These are phyloP conservation scores for Macaca fascicularis DNA, from an alignment of 2,113 vertebrate species.

Conservation along the genomic window T2T-MFA8v1.1 NC_088392.1:42772001-42772500, in stretches of 20 bases:
- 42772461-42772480: too few relatives aligned
- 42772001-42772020: too few relatives aligned
- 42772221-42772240: background rate
- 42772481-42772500: background rate
- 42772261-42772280: background rate
- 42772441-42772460: too few relatives aligned
- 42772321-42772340: background rate
- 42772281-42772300: background rate
- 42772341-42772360: too few relatives aligned
- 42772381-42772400: fast-evolving
- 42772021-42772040: too few relatives aligned
- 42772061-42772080: too few relatives aligned
- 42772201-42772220: background rate
- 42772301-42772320: background rate
- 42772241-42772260: background rate
- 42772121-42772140: background rate
- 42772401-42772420: background rate
- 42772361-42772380: background rate
- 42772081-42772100: too few relatives aligned
- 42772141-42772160: background rate
- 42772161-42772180: background rate
- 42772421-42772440: background rate
- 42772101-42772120: background rate
- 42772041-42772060: too few relatives aligned
- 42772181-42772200: background rate